Conservation (phyloP, 2,797 vertebrate genomes). For the Fundulus diaphanus region DNA sequence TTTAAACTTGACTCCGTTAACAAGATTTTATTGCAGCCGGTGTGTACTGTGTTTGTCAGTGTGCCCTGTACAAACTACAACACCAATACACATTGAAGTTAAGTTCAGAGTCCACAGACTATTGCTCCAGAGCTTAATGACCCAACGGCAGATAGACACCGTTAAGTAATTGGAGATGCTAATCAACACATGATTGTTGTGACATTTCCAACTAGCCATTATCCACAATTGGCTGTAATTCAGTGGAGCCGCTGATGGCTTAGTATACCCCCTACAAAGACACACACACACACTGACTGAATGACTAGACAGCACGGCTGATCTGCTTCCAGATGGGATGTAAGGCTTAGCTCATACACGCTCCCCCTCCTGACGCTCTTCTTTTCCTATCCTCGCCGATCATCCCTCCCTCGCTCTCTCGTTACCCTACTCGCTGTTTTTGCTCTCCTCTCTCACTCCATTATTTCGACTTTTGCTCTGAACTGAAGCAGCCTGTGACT, state of each 20-base stretch:
- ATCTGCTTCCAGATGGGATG: constrained; percentile 59
- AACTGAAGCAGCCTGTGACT: constrained; percentile 51
- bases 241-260: constrained; percentile 47
- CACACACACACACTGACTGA: not conserved
- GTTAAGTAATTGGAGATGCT: constrained; percentile 43
- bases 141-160: constrained; percentile 29
- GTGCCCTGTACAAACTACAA: constrained; percentile 4
- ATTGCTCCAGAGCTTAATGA: constrained; percentile 47
- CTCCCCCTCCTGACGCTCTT: constrained; percentile 46
- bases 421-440: not conserved
- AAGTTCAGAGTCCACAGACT: constrained; percentile 46
- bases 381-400: constrained; percentile 31
- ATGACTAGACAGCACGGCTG: constrained; percentile 39
- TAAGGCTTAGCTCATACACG: constrained; percentile 43
- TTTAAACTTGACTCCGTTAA: not conserved
- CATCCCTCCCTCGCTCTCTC: constrained; percentile 9
- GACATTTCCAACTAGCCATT: constrained; percentile 64
- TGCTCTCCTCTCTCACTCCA: constrained; percentile 3
- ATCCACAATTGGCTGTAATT: constrained; percentile 57
- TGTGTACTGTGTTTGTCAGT: constrained; percentile 5
- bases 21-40: not conserved
- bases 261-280: constrained; percentile 22
- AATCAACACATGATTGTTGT: constrained; percentile 66
- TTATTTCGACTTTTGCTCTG: constrained; percentile 34
- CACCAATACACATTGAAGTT: not conserved